Evolutionary conservation across 2,113 vertebrate species (phyloP), one percentile per base, ranked within the genome.

Genomic region (Melanerpes aurifrons): DNA sequence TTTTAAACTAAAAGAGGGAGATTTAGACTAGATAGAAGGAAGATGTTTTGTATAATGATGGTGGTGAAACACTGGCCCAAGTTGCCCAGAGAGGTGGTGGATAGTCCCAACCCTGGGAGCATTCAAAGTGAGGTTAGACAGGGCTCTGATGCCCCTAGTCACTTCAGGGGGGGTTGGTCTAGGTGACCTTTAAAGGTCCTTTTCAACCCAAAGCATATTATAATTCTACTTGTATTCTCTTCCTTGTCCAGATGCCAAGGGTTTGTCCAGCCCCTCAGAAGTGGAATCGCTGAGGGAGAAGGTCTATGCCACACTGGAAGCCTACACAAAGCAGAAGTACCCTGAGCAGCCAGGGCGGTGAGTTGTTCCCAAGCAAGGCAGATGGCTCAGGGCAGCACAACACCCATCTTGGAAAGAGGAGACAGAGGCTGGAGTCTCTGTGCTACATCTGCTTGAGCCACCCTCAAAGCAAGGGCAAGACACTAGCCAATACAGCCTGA

Each of bases 281-380:
- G 99, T 99, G 7, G 99, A 99, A 81, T 97, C 97, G 0, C 97
- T 99, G 73, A 96, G 99, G 77, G 99, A 99, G 97, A 99, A 99
- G 72, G 99, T 99, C 47, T 99, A 99, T 5, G 99, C 99, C 54
- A 99, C 99, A 0, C 95, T 99, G 58, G 99, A 99, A 96, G 98
- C 98, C n/a, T 99, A 99, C 94, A 99, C 99, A 1, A 99, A 99
- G 97, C 99, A 99, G 92, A 99, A 99, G 92, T 99, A 99, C 85
- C 99, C 99, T 0, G 98, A 99, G 69, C 99, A 99, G 90, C 99
- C 99, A 4, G 99, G 99, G 96, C 98, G 99, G 99, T 99, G 97
- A 95, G 97, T 91, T 45, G 48, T 74, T 26, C 61, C 64, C 26
- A 3, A 3, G 68, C 5, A 8, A 24, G 29, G 47, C 29, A 25